Conservation (phyloP, 2,888 invertebrate species). For the Tinea trinotella region DNA sequence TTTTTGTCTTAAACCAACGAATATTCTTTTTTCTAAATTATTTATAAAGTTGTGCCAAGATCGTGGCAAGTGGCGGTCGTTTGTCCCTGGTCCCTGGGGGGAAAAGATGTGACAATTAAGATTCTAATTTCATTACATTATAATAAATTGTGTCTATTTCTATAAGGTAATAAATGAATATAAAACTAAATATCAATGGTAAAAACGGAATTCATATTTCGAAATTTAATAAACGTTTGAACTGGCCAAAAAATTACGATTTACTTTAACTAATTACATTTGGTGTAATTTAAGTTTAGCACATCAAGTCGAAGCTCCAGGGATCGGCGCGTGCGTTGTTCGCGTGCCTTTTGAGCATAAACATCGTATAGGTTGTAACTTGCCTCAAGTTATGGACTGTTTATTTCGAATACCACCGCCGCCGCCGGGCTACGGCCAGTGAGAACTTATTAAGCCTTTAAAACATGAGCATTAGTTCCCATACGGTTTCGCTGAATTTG, state of each 20-base stretch:
- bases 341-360: constrained; percentile 31
- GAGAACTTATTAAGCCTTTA: constrained; percentile 17
- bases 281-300: constrained; percentile 12
- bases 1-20: too few species aligned
- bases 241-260: background rate
- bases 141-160: too few species aligned
- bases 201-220: too few species aligned
- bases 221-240: too few species aligned
- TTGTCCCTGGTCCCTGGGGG: too few species aligned
- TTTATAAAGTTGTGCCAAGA: too few species aligned
- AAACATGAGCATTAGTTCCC: constrained; percentile 17
- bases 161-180: too few species aligned
- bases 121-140: too few species aligned
- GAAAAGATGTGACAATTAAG: too few species aligned
- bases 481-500: constrained; percentile 13
- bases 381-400: constrained; percentile 19
- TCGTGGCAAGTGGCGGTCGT: too few species aligned
- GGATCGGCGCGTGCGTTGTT: constrained; percentile 27
- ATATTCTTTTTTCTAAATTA: too few species aligned
- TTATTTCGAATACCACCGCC: constrained; percentile 19
- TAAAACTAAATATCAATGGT: too few species aligned
- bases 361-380: constrained; percentile 20
- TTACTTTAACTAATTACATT: constrained; percentile 3
- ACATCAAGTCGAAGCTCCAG: background rate
- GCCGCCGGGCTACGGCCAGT: constrained; percentile 25